Evolutionary conservation across 2,797 vertebrate species (phyloP), one percentile per base, ranked within the genome.

Genomic region (Coreius guichenoti): DNA sequence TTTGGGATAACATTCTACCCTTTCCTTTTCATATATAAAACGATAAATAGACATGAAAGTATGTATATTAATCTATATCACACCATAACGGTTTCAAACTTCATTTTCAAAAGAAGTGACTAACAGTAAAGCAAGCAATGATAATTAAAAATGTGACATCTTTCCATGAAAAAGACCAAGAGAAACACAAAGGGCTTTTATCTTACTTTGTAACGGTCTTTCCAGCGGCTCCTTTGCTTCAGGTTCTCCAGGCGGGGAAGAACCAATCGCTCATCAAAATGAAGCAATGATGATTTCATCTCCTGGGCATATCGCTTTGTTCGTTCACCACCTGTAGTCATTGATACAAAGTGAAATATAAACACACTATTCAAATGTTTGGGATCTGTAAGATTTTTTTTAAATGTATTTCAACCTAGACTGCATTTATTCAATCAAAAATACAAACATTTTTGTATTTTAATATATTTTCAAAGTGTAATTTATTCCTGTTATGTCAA

Each of bases 221-320:
- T 96, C 96, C 96, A 97, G 86, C 95, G 95, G 91, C 96, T 96
- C 88, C 93, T 94, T 81, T 95, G 89, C 61, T 87, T 87, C 77
- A 97, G 91, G 74, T 91, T 96, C 69, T 96, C 94, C 56, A 97
- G 93, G 58, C 96, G 96, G 2, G 95, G 95, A n/a, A 94, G 92
- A 91, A 97, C 76, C 87, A 94, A 91, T 51, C 91, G 93, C 43
- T 96, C 56, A n/a, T 97, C 96, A 88, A 96, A 92, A 90, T 96
- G 94, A 89, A 91, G 86, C 84, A 97, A 92, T 0, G 96, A 96
- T 1, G 90, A 92, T 90, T 95, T 87, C 94, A 97, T 97, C 49
- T 96, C 94, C 79, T 89, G 88, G 0, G 95, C 96, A 26, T 96
- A 96, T 8, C 89, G 94, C 88, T 97, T 97, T 36, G 90, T 93